Evolutionary conservation across 2,888 invertebrate species (phyloP).

Genomic region (Nymphalis urticae): DNA sequence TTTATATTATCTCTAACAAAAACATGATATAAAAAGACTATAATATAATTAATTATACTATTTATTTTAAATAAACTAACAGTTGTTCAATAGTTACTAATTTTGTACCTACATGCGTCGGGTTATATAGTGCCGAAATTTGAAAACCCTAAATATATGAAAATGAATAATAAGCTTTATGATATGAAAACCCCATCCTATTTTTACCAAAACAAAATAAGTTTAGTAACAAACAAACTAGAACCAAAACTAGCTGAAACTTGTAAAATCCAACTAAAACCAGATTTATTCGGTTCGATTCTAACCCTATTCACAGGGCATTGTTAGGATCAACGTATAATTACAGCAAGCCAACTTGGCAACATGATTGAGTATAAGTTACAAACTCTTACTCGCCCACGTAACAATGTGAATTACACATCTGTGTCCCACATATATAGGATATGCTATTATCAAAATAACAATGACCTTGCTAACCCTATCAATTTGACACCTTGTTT

Average conservation of each 20-base stretch:
- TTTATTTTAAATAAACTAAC: too few relatives aligned
- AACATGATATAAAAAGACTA: too few relatives aligned
- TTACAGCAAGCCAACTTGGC: constrained; percentile 28
- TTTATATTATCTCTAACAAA: too few relatives aligned
- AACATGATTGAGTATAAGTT: constrained; percentile 26
- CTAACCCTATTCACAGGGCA: constrained; percentile 8
- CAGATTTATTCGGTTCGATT: constrained; percentile 1
- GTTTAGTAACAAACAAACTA: background rate
- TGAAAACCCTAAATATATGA: too few relatives aligned
- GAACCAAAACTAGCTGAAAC: background rate
- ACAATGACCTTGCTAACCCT: constrained; percentile 56
- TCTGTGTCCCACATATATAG: constrained; percentile 66
- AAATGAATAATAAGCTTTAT: too few relatives aligned
- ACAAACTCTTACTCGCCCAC: constrained; percentile 27
- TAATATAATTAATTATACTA: too few relatives aligned
- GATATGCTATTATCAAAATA: constrained; percentile 60
- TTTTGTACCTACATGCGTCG: too few relatives aligned
- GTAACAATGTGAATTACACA: constrained; percentile 48
- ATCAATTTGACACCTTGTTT: constrained; percentile 53
- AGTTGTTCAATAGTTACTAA: too few relatives aligned
- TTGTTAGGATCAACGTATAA: constrained; percentile 20
- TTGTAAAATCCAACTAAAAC: background rate
- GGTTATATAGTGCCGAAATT: too few relatives aligned
- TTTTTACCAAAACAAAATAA: too few relatives aligned
- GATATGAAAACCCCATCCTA: too few relatives aligned